phyloP scores from a whole-genome alignment of 2,113 vertebrate species.

The Hydropotes inermis region DNA sequence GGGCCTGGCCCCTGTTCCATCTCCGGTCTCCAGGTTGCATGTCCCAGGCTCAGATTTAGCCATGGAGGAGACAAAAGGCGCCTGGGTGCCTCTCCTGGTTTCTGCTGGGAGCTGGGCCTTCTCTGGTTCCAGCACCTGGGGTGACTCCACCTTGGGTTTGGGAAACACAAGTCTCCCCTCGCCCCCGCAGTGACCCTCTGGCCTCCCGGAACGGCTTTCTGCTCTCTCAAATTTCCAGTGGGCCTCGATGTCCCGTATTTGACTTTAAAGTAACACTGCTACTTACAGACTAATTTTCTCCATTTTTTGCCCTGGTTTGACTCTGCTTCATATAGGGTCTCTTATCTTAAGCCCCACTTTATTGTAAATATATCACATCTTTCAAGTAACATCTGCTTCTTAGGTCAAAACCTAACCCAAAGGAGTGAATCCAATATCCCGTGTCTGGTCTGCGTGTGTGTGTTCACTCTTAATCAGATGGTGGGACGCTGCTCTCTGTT shows the following conservation, averaged over 20 bases:
- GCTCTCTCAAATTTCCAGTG: background rate
- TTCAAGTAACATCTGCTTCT: background rate
- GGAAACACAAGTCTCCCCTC: accelerated
- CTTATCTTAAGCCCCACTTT: background rate
- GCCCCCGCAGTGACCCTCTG: background rate
- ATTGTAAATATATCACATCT: background rate
- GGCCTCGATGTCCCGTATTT: background rate
- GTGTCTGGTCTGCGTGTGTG: background rate
- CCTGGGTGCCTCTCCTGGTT: accelerated
- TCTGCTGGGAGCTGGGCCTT: background rate
- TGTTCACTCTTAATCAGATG: background rate
- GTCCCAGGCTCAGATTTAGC: background rate
- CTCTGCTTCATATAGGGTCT: background rate
- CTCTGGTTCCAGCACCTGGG: background rate
- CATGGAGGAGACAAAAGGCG: no score
- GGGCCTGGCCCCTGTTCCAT: accelerated
- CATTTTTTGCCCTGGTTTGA: no score
- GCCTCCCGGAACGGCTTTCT: background rate
- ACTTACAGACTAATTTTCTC: background rate
- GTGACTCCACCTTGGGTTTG: accelerated
- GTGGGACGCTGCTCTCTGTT: accelerated
- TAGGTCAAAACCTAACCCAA: background rate
- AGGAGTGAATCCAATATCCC: background rate
- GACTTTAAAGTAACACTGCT: background rate
- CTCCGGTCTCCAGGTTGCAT: accelerated